These are phyloP conservation scores for Bombus polaris DNA, from an alignment of 1,140 invertebrate genomes.

Conservation along the genomic window DNA sequence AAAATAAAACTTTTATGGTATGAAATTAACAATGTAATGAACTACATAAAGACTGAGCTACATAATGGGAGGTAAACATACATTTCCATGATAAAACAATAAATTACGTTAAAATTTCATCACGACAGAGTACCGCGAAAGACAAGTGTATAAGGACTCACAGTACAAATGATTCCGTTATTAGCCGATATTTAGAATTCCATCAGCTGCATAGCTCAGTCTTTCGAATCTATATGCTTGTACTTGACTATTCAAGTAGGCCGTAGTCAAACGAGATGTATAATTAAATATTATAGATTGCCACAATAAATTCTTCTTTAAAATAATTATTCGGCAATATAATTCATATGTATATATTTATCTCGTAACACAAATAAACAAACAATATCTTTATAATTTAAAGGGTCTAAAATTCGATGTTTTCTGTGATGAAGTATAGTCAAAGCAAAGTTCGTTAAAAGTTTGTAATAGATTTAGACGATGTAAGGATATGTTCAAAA, in stretches of 20 bases:
- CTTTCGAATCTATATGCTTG: slow-evolving; percentile 44
- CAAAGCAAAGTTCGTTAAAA: background rate
- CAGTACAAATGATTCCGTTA: slow-evolving; percentile 51
- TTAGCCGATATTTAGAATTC: slow-evolving; percentile 51
- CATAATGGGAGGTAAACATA: slow-evolving; percentile 9
- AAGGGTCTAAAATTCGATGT: background rate
- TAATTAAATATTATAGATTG: slow-evolving; percentile 16
- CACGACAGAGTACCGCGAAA: background rate
- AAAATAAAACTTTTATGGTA: slow-evolving; percentile 1
- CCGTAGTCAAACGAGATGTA: slow-evolving; percentile 50
- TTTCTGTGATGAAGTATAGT: background rate
- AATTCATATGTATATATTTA: slow-evolving; percentile 6
- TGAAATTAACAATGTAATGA: background rate
- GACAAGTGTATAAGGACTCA: slow-evolving; percentile 9
- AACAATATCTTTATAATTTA: background rate
- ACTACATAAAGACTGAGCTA: slow-evolving; percentile 34
- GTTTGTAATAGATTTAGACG: background rate
- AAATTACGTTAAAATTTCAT: background rate
- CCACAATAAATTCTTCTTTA: background rate
- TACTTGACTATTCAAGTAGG: slow-evolving; percentile 58
- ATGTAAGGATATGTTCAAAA: background rate
- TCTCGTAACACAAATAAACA: background rate
- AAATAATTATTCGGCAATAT: background rate
- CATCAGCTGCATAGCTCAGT: slow-evolving; percentile 51
- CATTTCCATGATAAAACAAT: slow-evolving; percentile 10